These are phyloP conservation scores for Halyomorpha halys DNA, from an alignment of 1,140 invertebrate genomes.

Conservation along the genomic window DNA sequence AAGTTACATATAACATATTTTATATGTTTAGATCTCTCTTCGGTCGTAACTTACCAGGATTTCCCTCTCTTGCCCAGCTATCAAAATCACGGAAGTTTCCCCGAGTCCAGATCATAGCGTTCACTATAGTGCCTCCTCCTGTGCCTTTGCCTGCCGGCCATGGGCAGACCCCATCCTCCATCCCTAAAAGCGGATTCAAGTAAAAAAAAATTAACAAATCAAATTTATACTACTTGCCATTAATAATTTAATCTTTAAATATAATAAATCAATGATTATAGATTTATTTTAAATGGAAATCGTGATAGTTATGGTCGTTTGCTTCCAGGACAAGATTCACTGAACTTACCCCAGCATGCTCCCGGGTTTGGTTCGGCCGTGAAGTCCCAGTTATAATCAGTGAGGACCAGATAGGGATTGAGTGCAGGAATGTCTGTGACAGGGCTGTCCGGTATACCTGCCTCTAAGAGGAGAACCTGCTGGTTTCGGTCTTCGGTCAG, in stretches of 20 bases:
- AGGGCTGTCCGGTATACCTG: constrained; percentile 55
- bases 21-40: background rate
- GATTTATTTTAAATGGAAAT: no score
- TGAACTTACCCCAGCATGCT: constrained; percentile 39
- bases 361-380: constrained; percentile 49
- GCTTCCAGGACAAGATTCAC: no score
- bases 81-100: constrained; percentile 68
- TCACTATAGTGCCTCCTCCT: constrained; percentile 68
- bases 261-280: no score
- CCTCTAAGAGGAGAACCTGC: constrained; percentile 46
- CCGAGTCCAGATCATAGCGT: constrained; percentile 80
- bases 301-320: no score
- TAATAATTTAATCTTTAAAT: no score
- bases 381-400: constrained; percentile 57
- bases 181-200: constrained; percentile 34
- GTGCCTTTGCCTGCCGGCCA: constrained; percentile 50
- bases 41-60: constrained; percentile 22
- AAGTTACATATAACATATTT: no score
- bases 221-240: no score
- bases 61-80: constrained; percentile 42
- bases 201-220: background rate
- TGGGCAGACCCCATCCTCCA: constrained; percentile 42
- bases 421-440: constrained; percentile 54
- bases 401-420: constrained; percentile 44
- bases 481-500: constrained; percentile 35